A percentile compares a stretch with the other conserved stretches of the same genome.
Conservation (phyloP, 2,888 invertebrate species). For the Marasmarcha lunaedactyla region DNA sequence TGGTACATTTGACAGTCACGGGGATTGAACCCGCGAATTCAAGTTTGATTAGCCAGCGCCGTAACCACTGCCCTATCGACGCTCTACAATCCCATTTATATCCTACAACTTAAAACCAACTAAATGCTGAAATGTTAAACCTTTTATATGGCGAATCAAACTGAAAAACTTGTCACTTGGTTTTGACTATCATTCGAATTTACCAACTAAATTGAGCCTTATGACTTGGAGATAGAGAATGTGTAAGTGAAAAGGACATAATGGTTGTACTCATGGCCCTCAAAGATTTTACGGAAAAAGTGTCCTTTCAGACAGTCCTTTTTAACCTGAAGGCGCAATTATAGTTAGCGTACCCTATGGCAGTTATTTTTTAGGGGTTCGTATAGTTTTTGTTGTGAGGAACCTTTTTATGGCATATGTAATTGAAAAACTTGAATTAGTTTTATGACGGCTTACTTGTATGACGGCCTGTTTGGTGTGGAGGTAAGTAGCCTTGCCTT, state of each 20-base stretch:
- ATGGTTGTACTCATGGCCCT: background rate
- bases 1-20: too few species aligned
- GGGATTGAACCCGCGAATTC: too few species aligned
- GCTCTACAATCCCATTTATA: too few species aligned
- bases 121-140: constrained; percentile 32
- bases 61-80: too few species aligned
- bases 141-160: constrained; percentile 42
- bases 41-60: too few species aligned
- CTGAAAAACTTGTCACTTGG: constrained; percentile 37
- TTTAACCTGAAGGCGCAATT: constrained; percentile 59
- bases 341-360: constrained; percentile 51
- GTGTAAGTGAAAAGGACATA: background rate
- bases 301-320: constrained; percentile 56
- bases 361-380: constrained; percentile 35
- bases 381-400: constrained; percentile 3
- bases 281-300: constrained; percentile 13
- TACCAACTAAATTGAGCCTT: background rate
- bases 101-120: background rate
- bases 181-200: background rate
- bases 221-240: background rate
- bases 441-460: too few species aligned
- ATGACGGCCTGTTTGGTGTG: too few species aligned
- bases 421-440: too few species aligned
- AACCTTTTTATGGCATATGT: too few species aligned
- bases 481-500: too few species aligned